Percentiles rank a stretch among this genome's conserved stretches.
Evolutionary conservation across 2,113 vertebrate genomes (phyloP).

Genomic region (Lontra canadensis): DNA sequence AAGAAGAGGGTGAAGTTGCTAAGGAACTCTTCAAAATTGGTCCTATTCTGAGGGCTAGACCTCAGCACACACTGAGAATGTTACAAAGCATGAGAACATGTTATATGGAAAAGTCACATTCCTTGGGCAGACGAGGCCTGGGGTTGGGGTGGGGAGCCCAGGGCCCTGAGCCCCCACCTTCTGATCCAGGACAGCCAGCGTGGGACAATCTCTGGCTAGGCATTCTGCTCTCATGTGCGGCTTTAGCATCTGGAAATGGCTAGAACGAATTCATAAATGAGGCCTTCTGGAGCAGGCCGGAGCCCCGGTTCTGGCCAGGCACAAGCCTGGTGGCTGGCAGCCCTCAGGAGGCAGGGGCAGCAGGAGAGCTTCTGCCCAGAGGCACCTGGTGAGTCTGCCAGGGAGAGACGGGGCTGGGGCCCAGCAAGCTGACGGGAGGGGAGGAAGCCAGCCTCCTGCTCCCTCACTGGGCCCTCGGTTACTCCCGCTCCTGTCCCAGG

Average conservation of each 20-base stretch:
- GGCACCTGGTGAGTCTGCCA: accelerated
- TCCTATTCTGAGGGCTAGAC: background rate
- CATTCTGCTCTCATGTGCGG: background rate
- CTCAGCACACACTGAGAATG: background rate
- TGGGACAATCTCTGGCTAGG: background rate
- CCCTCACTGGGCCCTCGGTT: background rate
- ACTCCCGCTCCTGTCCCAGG: background rate
- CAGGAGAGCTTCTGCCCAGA: background rate
- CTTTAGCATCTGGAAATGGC: background rate
- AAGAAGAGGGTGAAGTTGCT: background rate
- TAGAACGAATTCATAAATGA: background rate
- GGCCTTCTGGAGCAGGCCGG: background rate
- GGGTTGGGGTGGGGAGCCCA: accelerated
- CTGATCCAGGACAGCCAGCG: background rate
- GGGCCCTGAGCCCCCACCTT: background rate
- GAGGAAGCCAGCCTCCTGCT: background rate
- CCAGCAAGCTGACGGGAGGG: no score
- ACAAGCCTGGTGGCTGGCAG: accelerated
- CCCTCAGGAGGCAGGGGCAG: background rate
- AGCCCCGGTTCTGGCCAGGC: background rate
- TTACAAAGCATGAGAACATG: background rate
- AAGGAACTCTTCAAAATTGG: background rate
- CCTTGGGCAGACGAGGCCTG: background rate
- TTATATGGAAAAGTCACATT: background rate
- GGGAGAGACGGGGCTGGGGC: background rate